Evolutionary conservation across 2,797 vertebrate genomes (phyloP).

Genomic region (Parauchenoglanis punctatus): DNA sequence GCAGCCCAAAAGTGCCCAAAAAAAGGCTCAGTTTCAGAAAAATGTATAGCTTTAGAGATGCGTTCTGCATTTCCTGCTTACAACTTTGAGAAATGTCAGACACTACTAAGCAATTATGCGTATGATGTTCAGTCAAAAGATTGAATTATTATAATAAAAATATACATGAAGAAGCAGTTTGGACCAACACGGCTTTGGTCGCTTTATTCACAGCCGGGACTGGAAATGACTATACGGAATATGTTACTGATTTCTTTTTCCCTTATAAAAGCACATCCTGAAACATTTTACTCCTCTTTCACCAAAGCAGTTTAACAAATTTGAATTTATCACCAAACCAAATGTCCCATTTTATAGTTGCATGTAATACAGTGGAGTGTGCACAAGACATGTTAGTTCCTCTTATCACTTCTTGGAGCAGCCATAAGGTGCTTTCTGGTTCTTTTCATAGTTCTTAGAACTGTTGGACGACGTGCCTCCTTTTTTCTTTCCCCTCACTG

Average conservation of each 20-base stretch:
- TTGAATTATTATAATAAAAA: neutral
- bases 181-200: neutral
- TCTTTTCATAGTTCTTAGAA: no score
- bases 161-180: neutral
- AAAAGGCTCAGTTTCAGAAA: neutral
- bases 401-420: neutral
- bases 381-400: neutral
- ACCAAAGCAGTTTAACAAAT: neutral
- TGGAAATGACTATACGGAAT: neutral
- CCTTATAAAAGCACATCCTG: neutral
- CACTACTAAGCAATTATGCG: neutral
- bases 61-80: neutral
- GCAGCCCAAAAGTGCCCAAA: neutral
- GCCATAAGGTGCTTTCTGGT: neutral
- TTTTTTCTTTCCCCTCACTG: no score
- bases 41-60: neutral
- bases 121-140: neutral
- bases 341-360: no score
- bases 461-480: no score
- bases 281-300: neutral
- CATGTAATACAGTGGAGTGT: neutral
- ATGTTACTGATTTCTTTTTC: neutral
- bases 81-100: neutral
- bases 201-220: neutral
- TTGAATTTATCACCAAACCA: neutral